Percentiles rank a stretch among this genome's conserved stretches.
phyloP scores from a whole-genome alignment of 1,140 invertebrate genomes.

The Drosophila tsacasi region DNA sequence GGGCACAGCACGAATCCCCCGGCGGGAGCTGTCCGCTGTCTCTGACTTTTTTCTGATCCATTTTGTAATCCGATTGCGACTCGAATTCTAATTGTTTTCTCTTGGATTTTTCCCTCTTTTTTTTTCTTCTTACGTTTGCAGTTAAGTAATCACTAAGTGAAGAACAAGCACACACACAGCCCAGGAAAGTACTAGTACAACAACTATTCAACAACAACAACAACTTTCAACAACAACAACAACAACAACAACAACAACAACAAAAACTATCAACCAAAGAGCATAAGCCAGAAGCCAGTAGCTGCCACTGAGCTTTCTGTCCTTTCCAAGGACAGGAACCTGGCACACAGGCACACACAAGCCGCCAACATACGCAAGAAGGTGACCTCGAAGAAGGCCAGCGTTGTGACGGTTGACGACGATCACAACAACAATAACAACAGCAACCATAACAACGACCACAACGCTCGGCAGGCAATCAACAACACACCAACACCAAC shows the following conservation, averaged over 20 bases:
- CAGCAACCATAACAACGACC: constrained; percentile 44
- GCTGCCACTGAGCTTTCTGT: constrained; percentile 19
- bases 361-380: constrained; percentile 80
- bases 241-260: not conserved
- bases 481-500: constrained; percentile 35
- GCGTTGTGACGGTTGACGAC: constrained; percentile 76
- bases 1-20: constrained; percentile 24
- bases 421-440: constrained; percentile 69
- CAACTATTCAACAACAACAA: not conserved
- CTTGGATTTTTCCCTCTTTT: not conserved
- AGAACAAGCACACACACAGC: constrained; percentile 23
- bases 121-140: constrained; percentile 42
- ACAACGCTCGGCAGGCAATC: constrained; percentile 26
- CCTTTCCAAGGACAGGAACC: constrained; percentile 42
- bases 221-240: constrained; percentile 15
- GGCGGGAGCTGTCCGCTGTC: not conserved
- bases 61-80: constrained; percentile 21
- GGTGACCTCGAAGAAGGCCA: constrained; percentile 78
- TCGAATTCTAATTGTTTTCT: constrained; percentile 21
- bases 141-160: constrained; percentile 62
- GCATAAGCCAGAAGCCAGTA: not conserved
- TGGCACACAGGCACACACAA: constrained; percentile 25
- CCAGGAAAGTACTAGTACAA: constrained; percentile 5
- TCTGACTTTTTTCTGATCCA: constrained; percentile 1
- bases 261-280: constrained; percentile 7